phyloP scores from a whole-genome alignment of 1,140 invertebrate genomes.

The Polyergus mexicanus region DNA sequence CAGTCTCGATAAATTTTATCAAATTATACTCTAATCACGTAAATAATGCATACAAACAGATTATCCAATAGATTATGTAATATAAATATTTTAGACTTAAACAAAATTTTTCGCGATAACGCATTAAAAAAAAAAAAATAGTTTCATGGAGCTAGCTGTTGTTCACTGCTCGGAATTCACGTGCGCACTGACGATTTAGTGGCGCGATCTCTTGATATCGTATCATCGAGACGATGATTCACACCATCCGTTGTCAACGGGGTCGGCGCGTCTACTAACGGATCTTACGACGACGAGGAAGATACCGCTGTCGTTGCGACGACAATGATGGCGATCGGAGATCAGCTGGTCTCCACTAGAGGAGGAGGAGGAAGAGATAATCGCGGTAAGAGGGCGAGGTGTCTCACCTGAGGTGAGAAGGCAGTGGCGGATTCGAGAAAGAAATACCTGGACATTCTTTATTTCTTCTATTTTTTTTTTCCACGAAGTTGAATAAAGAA shows the following conservation, averaged over 20 bases:
- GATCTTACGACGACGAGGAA: constrained; percentile 26
- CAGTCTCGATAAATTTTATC: not conserved
- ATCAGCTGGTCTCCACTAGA: constrained; percentile 61
- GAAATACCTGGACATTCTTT: not conserved
- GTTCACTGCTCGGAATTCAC: constrained; percentile 29
- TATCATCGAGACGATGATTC: constrained; percentile 51
- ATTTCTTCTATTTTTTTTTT: not conserved
- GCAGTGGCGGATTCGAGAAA: constrained; percentile 18
- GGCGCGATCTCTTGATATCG: constrained; percentile 50
- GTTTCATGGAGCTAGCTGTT: not conserved
- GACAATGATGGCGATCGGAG: not conserved
- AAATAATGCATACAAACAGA: not conserved
- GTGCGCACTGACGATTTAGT: constrained; percentile 17
- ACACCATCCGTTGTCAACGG: constrained; percentile 62
- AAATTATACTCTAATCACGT: not conserved
- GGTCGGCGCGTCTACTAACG: constrained; percentile 47
- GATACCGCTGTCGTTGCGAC: not conserved
- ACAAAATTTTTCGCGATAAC: not conserved
- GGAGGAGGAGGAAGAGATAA: not conserved
- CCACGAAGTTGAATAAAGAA: not conserved
- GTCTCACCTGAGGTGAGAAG: constrained; percentile 26
- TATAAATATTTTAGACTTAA: not conserved
- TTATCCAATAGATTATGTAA: not conserved
- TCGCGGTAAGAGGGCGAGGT: constrained; percentile 24
- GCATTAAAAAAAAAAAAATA: too few relatives aligned